Conservation (phyloP, 2,797 vertebrate species). For the Acridotheres tristis region DNA sequence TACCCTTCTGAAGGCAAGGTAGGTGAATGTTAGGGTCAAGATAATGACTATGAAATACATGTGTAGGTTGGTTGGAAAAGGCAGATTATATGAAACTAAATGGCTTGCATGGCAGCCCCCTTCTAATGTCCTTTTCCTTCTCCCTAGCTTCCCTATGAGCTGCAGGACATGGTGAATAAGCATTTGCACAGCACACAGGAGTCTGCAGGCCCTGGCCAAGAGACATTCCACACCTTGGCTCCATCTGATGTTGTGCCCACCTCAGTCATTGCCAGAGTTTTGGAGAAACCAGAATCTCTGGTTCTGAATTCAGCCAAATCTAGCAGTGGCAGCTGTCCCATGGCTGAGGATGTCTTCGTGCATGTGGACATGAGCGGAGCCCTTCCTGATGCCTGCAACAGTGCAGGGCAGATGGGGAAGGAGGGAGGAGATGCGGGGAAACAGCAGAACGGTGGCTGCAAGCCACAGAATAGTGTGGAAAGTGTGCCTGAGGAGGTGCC, state of each 20-base stretch:
- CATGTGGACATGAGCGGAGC: conserved; percentile 94
- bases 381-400: conserved; percentile 58
- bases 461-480: conserved; percentile 78
- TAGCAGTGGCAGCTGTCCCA: conserved; percentile 84
- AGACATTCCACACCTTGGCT: conserved; percentile 81
- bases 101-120: not conserved
- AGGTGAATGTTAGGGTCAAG: not conserved
- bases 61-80: not conserved
- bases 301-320: conserved; percentile 94
- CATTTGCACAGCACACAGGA: conserved; percentile 88
- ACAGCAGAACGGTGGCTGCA: conserved; percentile 85
- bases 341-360: conserved; percentile 95
- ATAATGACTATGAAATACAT: not conserved
- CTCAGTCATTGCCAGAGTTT: conserved; percentile 91
- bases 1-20: not conserved
- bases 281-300: conserved; percentile 95
- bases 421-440: conserved; percentile 6
- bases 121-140: conserved; percentile 37
- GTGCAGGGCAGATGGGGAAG: conserved; percentile 32
- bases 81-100: not conserved
- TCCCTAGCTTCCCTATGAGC: conserved; percentile 90
- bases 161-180: conserved; percentile 97
- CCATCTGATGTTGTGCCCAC: conserved; percentile 92
- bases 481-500: conserved; percentile 77
- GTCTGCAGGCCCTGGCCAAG: conserved; percentile 75